Evolutionary conservation across 2,797 vertebrate genomes (phyloP), one percentile per base, ranked within the genome.

Genomic region (Coluber constrictor): DNA sequence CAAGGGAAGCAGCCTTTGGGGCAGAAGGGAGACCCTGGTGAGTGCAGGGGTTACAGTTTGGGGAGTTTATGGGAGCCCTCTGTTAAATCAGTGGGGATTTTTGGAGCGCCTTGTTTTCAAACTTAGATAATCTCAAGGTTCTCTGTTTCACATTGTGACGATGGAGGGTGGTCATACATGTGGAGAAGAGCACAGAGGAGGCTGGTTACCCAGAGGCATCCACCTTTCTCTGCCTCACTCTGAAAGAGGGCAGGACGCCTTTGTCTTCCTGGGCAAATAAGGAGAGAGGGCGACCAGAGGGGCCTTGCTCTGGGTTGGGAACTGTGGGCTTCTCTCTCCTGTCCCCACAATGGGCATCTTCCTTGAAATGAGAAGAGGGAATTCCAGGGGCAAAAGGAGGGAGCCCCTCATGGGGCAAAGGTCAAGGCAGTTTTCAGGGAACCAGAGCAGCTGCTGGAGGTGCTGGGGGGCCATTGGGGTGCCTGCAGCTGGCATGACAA

Each of bases 391-490:
- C 13, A 5, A 70, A 32, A 74, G 15, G 54, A 6, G 54, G 8
- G n/a, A 29, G 86, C 8, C 32, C 25, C 12, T 51, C 20, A 10
- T 11, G 47, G 83, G 11, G 43, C 12, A 27, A 54, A 43, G 32
- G 54, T 18, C 54, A 12, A n/a, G 29, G 59, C 59, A 61, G 59
- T 7, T 60, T 43, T 86, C 23, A 1, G 11, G 51, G 55, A n/a
- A n/a, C 3, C 86, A 29, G 29, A 10, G 27, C 86, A 9, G 51
- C 43, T n/a, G 27, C 13, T 1, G 12, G 83, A 54, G 83, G 4
- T 10, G 37, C 83, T 11, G 12, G 12, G 4, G 7, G 23, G 6
- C 47, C 25, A 5, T 6, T 0, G 2, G 9, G n/a, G 15, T 1
- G 15, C n/a, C 66, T 32, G 5, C 13, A 4, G 6, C 32, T 74